These are phyloP conservation scores for Antheraea pernyi DNA, from an alignment of 1,140 invertebrate genomes.

Conservation along the genomic window DNA sequence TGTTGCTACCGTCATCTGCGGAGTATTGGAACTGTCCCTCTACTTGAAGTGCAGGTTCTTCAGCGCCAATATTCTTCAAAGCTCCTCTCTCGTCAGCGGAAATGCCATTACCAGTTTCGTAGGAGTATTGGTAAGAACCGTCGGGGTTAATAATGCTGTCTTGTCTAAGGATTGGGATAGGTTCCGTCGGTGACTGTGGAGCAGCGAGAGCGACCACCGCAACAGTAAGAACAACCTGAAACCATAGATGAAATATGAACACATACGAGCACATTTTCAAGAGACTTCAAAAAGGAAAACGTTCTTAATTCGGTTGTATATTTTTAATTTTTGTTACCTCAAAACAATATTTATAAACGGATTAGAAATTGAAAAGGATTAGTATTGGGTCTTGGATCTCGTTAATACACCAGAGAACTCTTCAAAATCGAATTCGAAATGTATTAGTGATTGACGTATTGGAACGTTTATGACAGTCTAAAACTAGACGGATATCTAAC, in stretches of 20 bases:
- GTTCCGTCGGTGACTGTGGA: constrained; percentile 74
- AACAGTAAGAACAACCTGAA: constrained; percentile 66
- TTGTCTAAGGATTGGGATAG: constrained; percentile 81
- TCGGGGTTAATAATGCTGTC: constrained; percentile 83
- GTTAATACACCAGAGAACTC: too few species aligned
- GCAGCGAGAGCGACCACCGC: constrained; percentile 68
- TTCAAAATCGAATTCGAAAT: too few species aligned
- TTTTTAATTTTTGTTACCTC: too few species aligned
- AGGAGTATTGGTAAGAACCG: constrained; percentile 83
- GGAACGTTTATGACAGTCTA: too few species aligned
- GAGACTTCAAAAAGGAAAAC: too few species aligned
- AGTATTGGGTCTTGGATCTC: too few species aligned
- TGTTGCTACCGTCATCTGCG: constrained; percentile 78
- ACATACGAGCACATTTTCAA: too few species aligned
- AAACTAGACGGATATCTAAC: too few species aligned
- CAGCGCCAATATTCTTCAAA: constrained; percentile 73
- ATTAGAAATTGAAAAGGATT: too few species aligned
- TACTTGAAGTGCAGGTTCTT: constrained; percentile 68
- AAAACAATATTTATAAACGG: too few species aligned
- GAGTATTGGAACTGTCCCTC: constrained; percentile 83
- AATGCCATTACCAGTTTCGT: constrained; percentile 82
- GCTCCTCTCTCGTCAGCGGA: constrained; percentile 75
- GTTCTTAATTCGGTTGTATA: too few species aligned
- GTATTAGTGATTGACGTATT: too few species aligned
- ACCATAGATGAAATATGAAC: constrained; percentile 19